Evolutionary conservation across 2,888 invertebrate species (phyloP).

Genomic region (Agapostemon virescens): DNA sequence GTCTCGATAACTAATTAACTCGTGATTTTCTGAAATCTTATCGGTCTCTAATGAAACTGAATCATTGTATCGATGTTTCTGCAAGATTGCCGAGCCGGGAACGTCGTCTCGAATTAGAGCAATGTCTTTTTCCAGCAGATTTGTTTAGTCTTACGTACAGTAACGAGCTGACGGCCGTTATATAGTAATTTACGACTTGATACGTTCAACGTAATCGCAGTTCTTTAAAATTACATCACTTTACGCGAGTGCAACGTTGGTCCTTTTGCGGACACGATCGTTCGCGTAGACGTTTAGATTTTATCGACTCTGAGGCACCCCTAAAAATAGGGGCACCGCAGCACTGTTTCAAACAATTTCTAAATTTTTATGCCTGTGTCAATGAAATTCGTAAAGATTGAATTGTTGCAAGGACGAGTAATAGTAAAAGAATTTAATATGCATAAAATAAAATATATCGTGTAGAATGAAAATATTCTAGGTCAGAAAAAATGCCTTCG

Average conservation of each 20-base stretch:
- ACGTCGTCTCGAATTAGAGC: constrained; percentile 3
- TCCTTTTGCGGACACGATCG: no score
- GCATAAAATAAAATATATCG: no score
- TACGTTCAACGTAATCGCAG: not conserved
- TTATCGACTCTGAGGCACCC: no score
- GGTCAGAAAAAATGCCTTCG: no score
- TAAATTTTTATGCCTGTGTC: no score
- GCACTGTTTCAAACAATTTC: no score
- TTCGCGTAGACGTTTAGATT: no score
- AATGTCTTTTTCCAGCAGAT: not conserved
- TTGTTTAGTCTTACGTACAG: not conserved
- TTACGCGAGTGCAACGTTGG: not conserved
- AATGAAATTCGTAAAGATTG: no score
- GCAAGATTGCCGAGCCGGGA: not conserved
- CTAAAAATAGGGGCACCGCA: no score
- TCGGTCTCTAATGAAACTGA: constrained; percentile 28
- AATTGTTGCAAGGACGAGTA: no score
- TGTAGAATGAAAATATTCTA: no score
- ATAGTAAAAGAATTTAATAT: no score
- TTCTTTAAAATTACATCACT: not conserved
- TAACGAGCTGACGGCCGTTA: not conserved
- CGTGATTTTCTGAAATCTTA: constrained; percentile 1
- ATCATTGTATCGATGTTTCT: not conserved
- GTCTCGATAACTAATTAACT: constrained; percentile 32
- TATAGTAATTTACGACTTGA: not conserved